Percentiles rank a stretch among this genome's conserved stretches.
These are phyloP conservation scores for Emydura subglobosa DNA, from an alignment of 2,113 vertebrate species.

Conservation along the genomic window DNA sequence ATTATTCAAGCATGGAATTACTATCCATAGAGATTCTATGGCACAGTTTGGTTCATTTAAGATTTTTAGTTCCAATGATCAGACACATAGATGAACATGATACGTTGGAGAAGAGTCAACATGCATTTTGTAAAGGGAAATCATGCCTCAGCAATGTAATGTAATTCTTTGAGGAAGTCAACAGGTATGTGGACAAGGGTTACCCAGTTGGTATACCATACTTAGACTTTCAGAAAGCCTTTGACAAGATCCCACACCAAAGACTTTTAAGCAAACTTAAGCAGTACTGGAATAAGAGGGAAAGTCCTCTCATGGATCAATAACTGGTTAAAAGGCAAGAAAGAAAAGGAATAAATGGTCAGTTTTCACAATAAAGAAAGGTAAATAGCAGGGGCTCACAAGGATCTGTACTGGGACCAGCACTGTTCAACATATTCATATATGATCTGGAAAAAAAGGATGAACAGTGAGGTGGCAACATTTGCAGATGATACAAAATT, in stretches of 20 bases:
- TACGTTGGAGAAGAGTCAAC: neutral
- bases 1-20: too few species aligned
- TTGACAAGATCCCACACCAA: neutral
- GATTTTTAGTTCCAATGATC: too few species aligned
- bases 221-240: neutral
- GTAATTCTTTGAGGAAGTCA: neutral
- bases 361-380: neutral
- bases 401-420: neutral
- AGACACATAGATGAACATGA: neutral
- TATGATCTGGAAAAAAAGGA: too few species aligned
- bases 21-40: too few species aligned
- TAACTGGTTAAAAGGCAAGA: neutral
- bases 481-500: too few species aligned
- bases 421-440: too few species aligned
- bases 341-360: neutral
- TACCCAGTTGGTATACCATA: neutral
- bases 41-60: too few species aligned
- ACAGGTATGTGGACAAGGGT: neutral
- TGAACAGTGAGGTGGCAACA: too few species aligned
- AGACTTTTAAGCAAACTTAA: neutral
- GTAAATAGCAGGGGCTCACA: neutral
- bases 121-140: neutral
- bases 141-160: neutral
- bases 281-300: neutral
- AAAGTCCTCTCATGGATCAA: neutral